A percentile compares a stretch with the other conserved stretches of the same genome.
Conservation (phyloP, 2,888 invertebrate genomes). For the Eupsilia transversa region DNA sequence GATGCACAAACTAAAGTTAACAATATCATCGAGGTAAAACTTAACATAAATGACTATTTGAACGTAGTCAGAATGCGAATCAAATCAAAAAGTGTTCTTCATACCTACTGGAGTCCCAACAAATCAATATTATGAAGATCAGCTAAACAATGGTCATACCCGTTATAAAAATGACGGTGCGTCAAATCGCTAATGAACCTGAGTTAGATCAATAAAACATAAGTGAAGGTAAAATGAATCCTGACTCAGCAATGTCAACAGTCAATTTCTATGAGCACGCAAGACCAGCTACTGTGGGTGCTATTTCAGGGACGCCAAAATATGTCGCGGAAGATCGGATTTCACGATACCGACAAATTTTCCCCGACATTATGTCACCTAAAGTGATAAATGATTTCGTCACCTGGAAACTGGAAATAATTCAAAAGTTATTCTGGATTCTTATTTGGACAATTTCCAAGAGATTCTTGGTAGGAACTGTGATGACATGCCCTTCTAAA, state of each 20-base stretch:
- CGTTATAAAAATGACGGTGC: constrained; percentile 46
- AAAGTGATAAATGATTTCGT: constrained; percentile 38
- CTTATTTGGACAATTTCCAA: constrained; percentile 43
- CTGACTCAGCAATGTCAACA: constrained; percentile 58
- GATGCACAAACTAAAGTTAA: background rate
- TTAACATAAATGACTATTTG: background rate
- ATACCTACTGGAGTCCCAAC: background rate
- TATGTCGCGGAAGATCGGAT: constrained; percentile 24
- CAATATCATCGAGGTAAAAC: background rate
- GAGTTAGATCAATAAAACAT: constrained; percentile 64
- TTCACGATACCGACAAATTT: constrained; percentile 10
- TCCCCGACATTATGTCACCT: constrained; percentile 15
- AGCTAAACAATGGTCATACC: constrained; percentile 23
- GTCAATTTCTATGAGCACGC: constrained; percentile 52
- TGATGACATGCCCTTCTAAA: constrained; percentile 15
- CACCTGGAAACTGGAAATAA: constrained; percentile 10
- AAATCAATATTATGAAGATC: constrained; percentile 21
- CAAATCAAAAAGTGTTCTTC: background rate
- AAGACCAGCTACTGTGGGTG: constrained; percentile 12
- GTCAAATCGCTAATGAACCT: constrained; percentile 55
- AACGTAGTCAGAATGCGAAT: background rate
- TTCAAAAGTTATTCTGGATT: constrained; percentile 22
- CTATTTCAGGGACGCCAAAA: constrained; percentile 31
- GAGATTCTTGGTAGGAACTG: constrained; percentile 6
- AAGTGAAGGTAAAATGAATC: constrained; percentile 62